phyloP scores from a whole-genome alignment of 1,140 invertebrate species.

The Drosophila sp. region DNA sequence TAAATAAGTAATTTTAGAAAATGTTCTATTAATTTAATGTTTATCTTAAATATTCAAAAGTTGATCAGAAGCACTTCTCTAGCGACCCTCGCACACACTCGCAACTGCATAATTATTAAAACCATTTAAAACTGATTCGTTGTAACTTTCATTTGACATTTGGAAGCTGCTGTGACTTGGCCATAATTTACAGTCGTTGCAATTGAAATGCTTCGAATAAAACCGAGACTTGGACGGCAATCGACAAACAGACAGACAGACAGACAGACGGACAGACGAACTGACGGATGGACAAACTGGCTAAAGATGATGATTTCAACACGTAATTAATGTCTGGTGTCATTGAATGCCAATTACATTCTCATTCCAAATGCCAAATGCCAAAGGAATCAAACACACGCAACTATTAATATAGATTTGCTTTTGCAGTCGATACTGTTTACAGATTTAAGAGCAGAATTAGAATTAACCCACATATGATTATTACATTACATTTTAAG shows the following conservation, averaged over 20 bases:
- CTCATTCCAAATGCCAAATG: constrained; percentile 23
- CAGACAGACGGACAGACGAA: constrained; percentile 10
- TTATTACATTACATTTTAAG: not conserved
- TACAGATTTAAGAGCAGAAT: not conserved
- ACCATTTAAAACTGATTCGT: constrained; percentile 34
- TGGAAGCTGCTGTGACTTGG: constrained; percentile 35
- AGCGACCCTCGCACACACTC: constrained; percentile 4
- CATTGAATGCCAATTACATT: constrained; percentile 64
- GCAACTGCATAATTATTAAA: constrained; percentile 15
- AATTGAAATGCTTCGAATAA: constrained; percentile 50
- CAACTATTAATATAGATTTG: not conserved
- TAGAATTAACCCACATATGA: constrained; percentile 1
- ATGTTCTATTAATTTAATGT: too few species aligned
- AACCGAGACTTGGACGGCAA: not conserved
- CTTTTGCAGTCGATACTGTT: not conserved
- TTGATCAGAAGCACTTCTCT: not conserved
- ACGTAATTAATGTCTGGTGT: constrained; percentile 70
- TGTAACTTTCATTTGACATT: constrained; percentile 74
- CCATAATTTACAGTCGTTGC: constrained; percentile 32
- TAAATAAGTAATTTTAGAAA: too few species aligned
- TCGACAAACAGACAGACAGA: not conserved
- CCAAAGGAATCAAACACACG: constrained; percentile 18
- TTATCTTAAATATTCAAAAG: too few species aligned
- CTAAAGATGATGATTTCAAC: constrained; percentile 51
- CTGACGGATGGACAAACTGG: constrained; percentile 1